Base-by-base conservation (phyloP, 2,797 vertebrate species). In the Rallus crepitans region DNA sequence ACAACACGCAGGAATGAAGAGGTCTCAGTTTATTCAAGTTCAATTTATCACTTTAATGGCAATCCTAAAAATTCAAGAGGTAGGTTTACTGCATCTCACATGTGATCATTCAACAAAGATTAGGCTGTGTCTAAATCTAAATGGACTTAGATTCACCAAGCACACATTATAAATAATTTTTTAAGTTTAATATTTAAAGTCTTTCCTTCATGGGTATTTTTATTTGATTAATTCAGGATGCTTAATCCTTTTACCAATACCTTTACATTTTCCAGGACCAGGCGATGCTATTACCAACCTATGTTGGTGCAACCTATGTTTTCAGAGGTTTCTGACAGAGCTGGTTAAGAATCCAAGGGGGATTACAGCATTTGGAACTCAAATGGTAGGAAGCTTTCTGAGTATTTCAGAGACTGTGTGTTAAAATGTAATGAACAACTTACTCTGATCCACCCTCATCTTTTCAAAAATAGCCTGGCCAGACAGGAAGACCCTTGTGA, bases 401-500 rank as follows among this genome's bases (percentile, higher is more conserved):
- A 93, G 92, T 93, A 95, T 94, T 98, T 97, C 84, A 87, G 57
- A 94, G 87, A 93, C 82, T 94, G 83, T 9, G 16, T 59, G 57
- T 95, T 97, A 90, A 96, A 89, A 88, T 94, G 96, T 97, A 94
- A 95, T 89, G 70, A 97, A 97, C 86, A 90, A 89, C 65, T 93
- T 90, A 66, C 73, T 95, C 82, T 72, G 77, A 92, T 90, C 82
- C 66, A 91, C 87, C 91, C 91, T 78, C 94, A 60, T 80, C 78
- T 93, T 96, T 93, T 93, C 61, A 96, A 96, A 97, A 98, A 97
- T 89, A 98, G 87, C 89, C 87, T 69, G 39, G 27, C 52, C 60
- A 89, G 93, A 76, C 56, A 94, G 91, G 75, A 61, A 15, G 35
- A 50, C 64, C 56, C 50, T 2, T 94, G 59, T 91, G 90, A 96